Base-by-base conservation (phyloP, 1,140 invertebrate species). In the Leucophenga varia region DNA sequence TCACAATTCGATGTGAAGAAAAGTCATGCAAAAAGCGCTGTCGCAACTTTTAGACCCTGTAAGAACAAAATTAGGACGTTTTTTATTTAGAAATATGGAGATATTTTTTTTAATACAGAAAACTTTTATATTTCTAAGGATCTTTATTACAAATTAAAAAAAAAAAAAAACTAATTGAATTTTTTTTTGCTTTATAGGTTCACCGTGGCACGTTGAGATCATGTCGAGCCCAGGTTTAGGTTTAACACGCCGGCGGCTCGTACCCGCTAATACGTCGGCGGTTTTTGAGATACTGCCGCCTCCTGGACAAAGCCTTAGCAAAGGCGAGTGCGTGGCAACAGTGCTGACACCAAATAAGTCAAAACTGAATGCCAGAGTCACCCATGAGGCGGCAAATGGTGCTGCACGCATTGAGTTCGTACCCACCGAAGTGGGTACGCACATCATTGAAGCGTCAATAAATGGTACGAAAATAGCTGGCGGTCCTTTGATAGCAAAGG, bases 331-430 rank as follows among this genome's bases (percentile, higher is more conserved):
- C 73, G 68, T 75, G 79, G 80, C 55, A 61, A 77, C 47, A 63
- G 82, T 64, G 69, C 64, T 52, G 79, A 81, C 61, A 61, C 68
- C 60, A 72, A 80, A 56, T 76, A 78, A 74, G 79, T 81, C 77
- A 72, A 81, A 75, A 53, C 64, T 75, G 31, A 57, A 85, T 90
- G 43, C 76, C 89, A 47, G 86, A 87, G 72, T 84, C 87, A 55
- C 82, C 86, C 54, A 86, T 81, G 61, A 81, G 87, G 35, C 81
- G 85, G 73, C 73, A 70, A 75, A 75, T 37, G 90, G 90, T 52
- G 84, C 90, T 39, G 91, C 90, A 78, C 84, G 85, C 41, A 87
- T 96, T 22, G 91, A 95, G 74, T 97, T 96, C 74, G 88, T 87
- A 25, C 92, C 93, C 9, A 86, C 83, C 34, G 93, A 95, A 79